Evolutionary conservation across 2,888 invertebrate species (phyloP), one percentile per base, ranked within the genome.

Genomic region (Sminthurides aquaticus): DNA sequence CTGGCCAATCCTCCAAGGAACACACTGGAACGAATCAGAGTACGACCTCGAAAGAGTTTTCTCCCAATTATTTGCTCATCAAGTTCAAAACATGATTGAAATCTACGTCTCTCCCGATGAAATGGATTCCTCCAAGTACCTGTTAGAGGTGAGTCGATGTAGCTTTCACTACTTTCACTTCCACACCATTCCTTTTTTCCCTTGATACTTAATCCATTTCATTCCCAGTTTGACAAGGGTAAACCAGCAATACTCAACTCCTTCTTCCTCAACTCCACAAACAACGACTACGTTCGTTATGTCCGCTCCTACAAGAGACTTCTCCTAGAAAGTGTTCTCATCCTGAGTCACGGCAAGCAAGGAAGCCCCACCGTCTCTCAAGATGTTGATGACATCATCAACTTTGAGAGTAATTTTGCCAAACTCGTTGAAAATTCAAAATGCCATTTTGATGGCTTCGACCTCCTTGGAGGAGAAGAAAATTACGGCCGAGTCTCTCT

Each of bases 211-310:
- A 20, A 20, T 52, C 5, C 22, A 20, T n/a, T n/a, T n/a, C n/a
- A n/a, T n/a, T n/a, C n/a, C n/a, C 76, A 82, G 81, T 74, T 82
- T 67, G 81, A 80, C 74, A 79, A 81, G 69, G 79, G 79, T 55
- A 78, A 79, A 57, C 77, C 77, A 3, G 75, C 78, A 5, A 76
- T 81, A 62, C 78, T 78, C 25, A 76, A 79, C 64, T 79, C 79
- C 58, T 80, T 79, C 73, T 81, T 80, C 73, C 75, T 81, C 55
- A 81, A 81, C 73, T 78, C 79, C 64, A 77, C 78, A 26, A 76
- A 77, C 55, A 75, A 77, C 54, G 79, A 79, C 57, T 76, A 76
- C 64, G 73, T 70, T 27, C 71, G 74, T 52, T 76, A 77, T 68
- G 67, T 81, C 55, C 73, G 77, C 18, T 80, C 80, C 0, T 81